Percentiles rank a stretch among this genome's conserved stretches.
Conservation (phyloP, 2,797 vertebrate genomes). For the Sciurus carolinensis region DNA sequence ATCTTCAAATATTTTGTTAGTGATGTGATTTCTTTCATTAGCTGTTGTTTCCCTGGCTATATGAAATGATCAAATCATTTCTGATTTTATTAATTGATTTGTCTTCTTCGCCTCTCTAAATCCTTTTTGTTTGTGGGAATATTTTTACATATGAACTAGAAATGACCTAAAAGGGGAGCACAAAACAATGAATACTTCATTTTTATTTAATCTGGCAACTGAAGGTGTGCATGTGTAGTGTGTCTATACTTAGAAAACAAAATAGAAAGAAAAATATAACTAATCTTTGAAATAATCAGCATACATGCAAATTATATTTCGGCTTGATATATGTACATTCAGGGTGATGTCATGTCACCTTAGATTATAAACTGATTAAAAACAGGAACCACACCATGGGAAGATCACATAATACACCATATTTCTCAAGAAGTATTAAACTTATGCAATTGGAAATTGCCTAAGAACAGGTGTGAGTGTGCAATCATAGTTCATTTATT, state of each 20-base stretch:
- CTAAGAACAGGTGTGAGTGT: not conserved
- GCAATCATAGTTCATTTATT: not conserved
- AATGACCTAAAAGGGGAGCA: not conserved
- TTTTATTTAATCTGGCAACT: not conserved
- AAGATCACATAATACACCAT: not conserved
- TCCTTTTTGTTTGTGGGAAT: not conserved
- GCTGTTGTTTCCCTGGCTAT: not conserved
- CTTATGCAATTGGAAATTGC: not conserved
- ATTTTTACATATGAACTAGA: not conserved
- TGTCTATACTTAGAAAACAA: conserved; percentile 8
- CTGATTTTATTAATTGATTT: not conserved
- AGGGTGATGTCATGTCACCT: not conserved
- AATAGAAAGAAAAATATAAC: not conserved
- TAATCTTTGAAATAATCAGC: conserved; percentile 15
- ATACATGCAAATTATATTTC: not conserved
- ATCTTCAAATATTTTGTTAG: not conserved
- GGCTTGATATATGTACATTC: not conserved
- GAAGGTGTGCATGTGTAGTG: not conserved
- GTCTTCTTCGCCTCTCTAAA: not conserved
- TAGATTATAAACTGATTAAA: not conserved
- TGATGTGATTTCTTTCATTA: not conserved
- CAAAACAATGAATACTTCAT: not conserved
- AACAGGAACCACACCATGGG: not conserved
- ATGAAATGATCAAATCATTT: not conserved
- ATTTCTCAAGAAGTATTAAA: not conserved